Base-by-base conservation (phyloP, 2,113 vertebrate species). In the Gobiocypris rarus region DNA sequence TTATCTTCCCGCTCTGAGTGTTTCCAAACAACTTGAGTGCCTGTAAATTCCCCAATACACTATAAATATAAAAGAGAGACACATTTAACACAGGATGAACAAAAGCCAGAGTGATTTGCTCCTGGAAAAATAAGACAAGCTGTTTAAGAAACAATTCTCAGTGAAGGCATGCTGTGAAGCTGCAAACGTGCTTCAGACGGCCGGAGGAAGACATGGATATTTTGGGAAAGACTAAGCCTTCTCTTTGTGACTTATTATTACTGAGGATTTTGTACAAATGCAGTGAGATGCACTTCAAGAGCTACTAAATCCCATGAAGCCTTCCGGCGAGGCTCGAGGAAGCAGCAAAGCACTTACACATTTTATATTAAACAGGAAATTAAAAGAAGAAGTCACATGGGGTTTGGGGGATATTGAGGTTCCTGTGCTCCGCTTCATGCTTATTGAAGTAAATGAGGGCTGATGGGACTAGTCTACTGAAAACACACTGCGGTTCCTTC, bases 61-160 rank as follows among this genome's bases (percentile, higher is more conserved):
- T 54, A n/a, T 75, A 65, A 83, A 83, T 45, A 56, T 61, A 79
- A 67, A 65, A 76, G 34, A 52, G 26, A 83, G 48, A 63, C 17
- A 50, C 58, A 58, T 34, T 65, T 63, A 76, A 61, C 45, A 50
- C 31, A 63, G 54, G 9, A n/a, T 8, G 11, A 45, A 73, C 41
- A 45, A 73, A 73, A 48, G 69, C 8, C 28, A 19, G 34, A 26
- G 15, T 31, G 24, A 75, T 31, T 52, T 75, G 6, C n/a, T 15
- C 10, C 26, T 45, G 70, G 10, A 5, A 6, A 71, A 71, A 26
- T 1, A 8, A 73, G 13, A 43, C 38, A 73, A 52, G 9, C 45
- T 50, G 71, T 41, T 73, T 73, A 52, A 52, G 71, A 28, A 52
- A 50, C 28, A 1, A 28, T 75, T 54, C 8, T 19, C 31, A 2